Percentiles rank a stretch among this genome's conserved stretches.
Conservation (phyloP, 2,888 invertebrate species). For the Rhagonycha fulva region DNA sequence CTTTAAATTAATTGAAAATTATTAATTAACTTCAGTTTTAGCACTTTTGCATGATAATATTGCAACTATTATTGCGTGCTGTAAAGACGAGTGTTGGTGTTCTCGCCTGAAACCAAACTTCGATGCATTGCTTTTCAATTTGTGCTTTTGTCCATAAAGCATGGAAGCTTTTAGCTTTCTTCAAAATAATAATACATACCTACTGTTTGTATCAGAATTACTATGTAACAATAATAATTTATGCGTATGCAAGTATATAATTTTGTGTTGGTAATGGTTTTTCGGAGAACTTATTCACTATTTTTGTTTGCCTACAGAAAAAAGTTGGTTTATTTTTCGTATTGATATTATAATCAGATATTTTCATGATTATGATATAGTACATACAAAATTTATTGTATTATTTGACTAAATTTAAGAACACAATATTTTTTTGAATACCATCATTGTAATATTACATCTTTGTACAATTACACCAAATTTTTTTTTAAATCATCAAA, state of each 20-base stretch:
- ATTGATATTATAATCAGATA: neutral
- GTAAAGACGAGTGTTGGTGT: neutral
- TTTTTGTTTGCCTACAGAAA: neutral
- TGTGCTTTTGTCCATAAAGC: slow-evolving; percentile 11
- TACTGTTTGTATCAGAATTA: slow-evolving; percentile 18
- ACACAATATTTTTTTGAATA: neutral
- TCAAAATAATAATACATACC: slow-evolving; percentile 4
- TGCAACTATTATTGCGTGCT: neutral
- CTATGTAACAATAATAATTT: slow-evolving; percentile 21
- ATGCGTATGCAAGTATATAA: slow-evolving; percentile 6
- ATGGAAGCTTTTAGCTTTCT: slow-evolving; percentile 11
- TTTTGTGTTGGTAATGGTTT: slow-evolving; percentile 12
- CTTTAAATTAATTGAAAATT: neutral
- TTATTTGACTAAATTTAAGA: neutral
- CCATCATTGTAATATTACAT: neutral
- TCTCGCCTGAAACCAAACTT: slow-evolving; percentile 8
- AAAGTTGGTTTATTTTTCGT: neutral
- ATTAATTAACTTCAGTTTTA: neutral
- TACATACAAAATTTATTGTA: neutral
- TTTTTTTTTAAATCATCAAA: neutral
- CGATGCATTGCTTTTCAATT: slow-evolving; percentile 7
- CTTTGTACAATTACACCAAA: neutral
- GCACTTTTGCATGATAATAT: neutral
- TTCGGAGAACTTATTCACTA: slow-evolving; percentile 12
- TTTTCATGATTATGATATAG: neutral